Conservation (phyloP, 2,888 invertebrate species). For the Cinara cedri region DNA sequence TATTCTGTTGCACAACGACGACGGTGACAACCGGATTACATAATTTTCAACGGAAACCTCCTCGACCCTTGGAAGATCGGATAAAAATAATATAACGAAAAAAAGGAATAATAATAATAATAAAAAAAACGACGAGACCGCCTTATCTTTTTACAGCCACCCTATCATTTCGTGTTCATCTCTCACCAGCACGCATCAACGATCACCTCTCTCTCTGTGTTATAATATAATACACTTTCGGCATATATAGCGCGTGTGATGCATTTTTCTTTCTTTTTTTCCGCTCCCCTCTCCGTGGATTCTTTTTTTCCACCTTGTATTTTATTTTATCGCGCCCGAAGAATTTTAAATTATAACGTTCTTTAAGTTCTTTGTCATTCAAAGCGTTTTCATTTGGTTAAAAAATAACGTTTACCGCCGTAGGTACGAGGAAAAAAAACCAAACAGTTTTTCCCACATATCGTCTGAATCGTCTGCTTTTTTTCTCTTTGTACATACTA, state of each 20-base stretch:
- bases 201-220: conserved; percentile 24
- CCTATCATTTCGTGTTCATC: conserved; percentile 49
- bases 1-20: neutral
- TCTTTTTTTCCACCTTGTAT: conserved; percentile 37
- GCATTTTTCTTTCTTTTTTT: conserved; percentile 33
- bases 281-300: neutral
- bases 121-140: conserved; percentile 22
- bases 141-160: conserved; percentile 50
- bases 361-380: conserved; percentile 52
- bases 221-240: conserved; percentile 8
- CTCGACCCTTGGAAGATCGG: conserved; percentile 37
- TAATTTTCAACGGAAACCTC: conserved; percentile 46
- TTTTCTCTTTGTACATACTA: conserved; percentile 14
- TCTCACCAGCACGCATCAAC: conserved; percentile 52
- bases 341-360: conserved; percentile 53
- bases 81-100: conserved; percentile 48
- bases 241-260: neutral
- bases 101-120: conserved; percentile 31
- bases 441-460: neutral
- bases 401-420: conserved; percentile 26
- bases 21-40: conserved; percentile 55
- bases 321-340: conserved; percentile 50
- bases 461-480: neutral
- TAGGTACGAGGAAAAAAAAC: conserved; percentile 5
- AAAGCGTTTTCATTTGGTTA: conserved; percentile 48